Conservation (phyloP, 1,140 invertebrate species). For the Drosophila mayri region DNA sequence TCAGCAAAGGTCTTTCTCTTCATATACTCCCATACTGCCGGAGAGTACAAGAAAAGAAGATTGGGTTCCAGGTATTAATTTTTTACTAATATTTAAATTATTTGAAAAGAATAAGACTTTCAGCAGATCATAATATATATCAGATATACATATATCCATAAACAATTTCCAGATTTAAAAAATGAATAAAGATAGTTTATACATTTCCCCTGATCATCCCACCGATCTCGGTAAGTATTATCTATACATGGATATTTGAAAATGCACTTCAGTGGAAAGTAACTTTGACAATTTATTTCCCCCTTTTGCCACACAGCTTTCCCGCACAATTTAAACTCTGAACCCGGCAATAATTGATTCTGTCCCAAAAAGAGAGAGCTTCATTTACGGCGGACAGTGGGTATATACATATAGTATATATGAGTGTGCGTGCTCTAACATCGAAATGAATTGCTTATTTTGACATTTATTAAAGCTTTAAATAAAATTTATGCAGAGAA, state of each 20-base stretch:
- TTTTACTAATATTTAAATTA: not conserved
- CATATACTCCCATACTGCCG: no score
- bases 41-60: not conserved
- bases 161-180: no score
- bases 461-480: constrained; percentile 84
- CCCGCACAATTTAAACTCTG: constrained; percentile 75
- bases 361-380: constrained; percentile 70
- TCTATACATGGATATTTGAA: not conserved
- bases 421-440: constrained; percentile 71
- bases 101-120: not conserved
- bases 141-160: no score
- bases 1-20: not conserved
- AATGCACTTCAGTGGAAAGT: no score
- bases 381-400: constrained; percentile 56
- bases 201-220: not conserved
- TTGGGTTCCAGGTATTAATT: not conserved
- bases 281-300: constrained; percentile 41
- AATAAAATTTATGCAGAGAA: constrained; percentile 84
- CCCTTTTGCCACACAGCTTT: constrained; percentile 41
- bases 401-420: constrained; percentile 24
- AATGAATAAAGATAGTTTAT: not conserved
- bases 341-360: constrained; percentile 80
- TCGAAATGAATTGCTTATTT: constrained; percentile 84
- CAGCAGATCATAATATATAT: no score
- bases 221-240: not conserved